phyloP scores from a whole-genome alignment of 1,140 invertebrate species.

The Ceratoteleas bidentatus region DNA sequence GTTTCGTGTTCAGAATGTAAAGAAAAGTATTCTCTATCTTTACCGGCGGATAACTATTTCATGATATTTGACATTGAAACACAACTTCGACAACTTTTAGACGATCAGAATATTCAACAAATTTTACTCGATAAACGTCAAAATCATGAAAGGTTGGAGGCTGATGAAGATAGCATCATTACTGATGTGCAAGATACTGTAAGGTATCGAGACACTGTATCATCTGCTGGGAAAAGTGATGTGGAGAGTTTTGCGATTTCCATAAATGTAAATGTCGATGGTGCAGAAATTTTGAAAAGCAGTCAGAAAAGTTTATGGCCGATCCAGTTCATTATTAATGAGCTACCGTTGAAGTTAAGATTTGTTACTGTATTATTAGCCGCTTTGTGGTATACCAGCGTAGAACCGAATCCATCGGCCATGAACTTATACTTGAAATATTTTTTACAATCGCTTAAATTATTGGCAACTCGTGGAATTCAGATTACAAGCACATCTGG shows the following conservation, averaged over 20 bases:
- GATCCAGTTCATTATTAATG: slow-evolving; percentile 51
- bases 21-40: slow-evolving; percentile 17
- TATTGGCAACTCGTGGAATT: no score
- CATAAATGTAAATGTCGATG: slow-evolving; percentile 43
- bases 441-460: no score
- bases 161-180: not conserved
- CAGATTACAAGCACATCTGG: not conserved
- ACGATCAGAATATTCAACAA: slow-evolving; percentile 18
- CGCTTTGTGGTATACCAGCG: slow-evolving; percentile 5
- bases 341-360: slow-evolving; percentile 37
- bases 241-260: not conserved
- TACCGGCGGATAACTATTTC: slow-evolving; percentile 33
- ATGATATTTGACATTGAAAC: slow-evolving; percentile 20
- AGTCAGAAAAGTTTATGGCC: slow-evolving; percentile 45
- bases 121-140: not conserved
- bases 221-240: not conserved
- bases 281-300: slow-evolving; percentile 44
- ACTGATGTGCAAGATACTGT: not conserved
- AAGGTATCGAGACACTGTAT: not conserved
- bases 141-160: not conserved
- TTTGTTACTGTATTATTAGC: slow-evolving; percentile 37
- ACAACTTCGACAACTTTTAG: slow-evolving; percentile 14
- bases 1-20: slow-evolving; percentile 9
- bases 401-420: not conserved
- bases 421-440: slow-evolving; percentile 15